These are phyloP conservation scores for Trichechus manatus DNA, from an alignment of 2,113 vertebrate genomes.

Conservation along the genomic window DNA sequence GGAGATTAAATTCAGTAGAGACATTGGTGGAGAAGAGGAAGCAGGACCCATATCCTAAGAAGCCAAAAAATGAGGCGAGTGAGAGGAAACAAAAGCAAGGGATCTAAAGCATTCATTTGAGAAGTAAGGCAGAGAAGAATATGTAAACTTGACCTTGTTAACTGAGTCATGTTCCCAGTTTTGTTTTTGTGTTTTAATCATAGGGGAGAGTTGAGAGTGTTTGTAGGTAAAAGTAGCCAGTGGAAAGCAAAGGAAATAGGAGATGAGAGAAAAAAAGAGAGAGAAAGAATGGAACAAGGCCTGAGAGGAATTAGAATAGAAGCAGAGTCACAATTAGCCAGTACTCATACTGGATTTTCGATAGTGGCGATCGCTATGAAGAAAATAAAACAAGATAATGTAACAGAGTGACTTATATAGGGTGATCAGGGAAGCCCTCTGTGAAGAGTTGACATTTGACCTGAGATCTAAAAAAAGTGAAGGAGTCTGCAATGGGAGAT, in stretches of 20 bases:
- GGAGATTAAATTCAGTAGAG: neutral
- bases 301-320: neutral
- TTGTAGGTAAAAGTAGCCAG: neutral
- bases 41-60: neutral
- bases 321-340: neutral
- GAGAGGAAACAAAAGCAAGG: neutral
- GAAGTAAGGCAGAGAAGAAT: neutral
- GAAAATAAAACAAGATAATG: no score
- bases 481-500: neutral
- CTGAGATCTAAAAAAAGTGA: neutral
- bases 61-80: neutral
- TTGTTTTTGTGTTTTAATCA: neutral
- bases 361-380: no score
- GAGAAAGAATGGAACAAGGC: neutral
- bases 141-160: neutral
- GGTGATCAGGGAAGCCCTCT: neutral
- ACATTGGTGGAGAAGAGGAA: neutral
- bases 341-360: neutral
- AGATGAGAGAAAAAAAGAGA: neutral
- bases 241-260: neutral
- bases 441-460: neutral
- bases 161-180: neutral
- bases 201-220: neutral
- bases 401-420: no score
- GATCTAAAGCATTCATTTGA: slow-evolving; percentile 21